Percentiles rank a stretch among this genome's conserved stretches.
Conservation (phyloP, 2,888 invertebrate species). For the Balanococcus diminutus region DNA sequence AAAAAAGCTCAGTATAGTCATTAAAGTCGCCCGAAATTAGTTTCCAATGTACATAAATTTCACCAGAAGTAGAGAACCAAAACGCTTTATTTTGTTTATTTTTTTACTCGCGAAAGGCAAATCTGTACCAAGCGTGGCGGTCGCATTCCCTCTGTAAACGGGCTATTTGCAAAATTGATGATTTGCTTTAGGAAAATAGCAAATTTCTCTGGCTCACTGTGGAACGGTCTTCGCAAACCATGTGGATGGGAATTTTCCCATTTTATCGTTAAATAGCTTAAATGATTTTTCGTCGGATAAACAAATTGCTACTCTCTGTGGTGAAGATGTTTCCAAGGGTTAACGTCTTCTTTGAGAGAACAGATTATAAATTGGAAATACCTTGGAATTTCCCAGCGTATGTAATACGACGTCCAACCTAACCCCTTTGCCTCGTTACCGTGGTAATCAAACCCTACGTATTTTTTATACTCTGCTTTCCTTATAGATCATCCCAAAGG, state of each 20-base stretch:
- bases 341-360: neutral
- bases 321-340: neutral
- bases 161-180: neutral
- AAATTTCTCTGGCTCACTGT: neutral
- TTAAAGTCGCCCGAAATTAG: conserved; percentile 9
- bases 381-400: neutral
- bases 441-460: neutral
- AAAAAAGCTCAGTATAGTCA: neutral
- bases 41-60: conserved; percentile 31
- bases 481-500: neutral
- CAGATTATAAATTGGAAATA: neutral
- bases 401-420: neutral
- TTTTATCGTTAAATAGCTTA: conserved; percentile 25
- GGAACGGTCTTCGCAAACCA: neutral
- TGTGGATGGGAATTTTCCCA: neutral
- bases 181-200: neutral
- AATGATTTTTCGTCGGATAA: neutral
- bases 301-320: neutral
- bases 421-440: too few relatives aligned
- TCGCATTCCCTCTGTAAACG: neutral
- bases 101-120: neutral
- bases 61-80: neutral
- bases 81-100: conserved; percentile 8
- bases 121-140: too few relatives aligned
- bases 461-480: neutral